Evolutionary conservation across 2,888 invertebrate genomes (phyloP).

Genomic region (Acleris holmiana): DNA sequence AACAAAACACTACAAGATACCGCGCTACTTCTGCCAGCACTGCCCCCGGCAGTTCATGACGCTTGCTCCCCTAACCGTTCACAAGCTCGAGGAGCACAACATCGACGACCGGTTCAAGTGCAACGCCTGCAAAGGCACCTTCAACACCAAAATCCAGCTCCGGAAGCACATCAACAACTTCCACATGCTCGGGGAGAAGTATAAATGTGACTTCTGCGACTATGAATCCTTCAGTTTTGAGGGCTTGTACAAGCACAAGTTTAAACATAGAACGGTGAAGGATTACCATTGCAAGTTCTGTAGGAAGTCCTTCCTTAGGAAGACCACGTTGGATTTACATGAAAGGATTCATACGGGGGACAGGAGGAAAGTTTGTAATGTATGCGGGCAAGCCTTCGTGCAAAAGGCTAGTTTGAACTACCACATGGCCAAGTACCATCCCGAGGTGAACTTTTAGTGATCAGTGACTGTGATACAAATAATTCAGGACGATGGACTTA

Average conservation of each 20-base stretch:
- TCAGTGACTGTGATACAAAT: conserved; percentile 13
- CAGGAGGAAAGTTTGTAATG: conserved; percentile 62
- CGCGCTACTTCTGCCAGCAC: conserved; percentile 52
- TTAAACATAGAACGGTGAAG: conserved; percentile 70
- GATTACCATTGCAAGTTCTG: conserved; percentile 74
- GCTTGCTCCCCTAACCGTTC: conserved; percentile 54
- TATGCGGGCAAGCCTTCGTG: conserved; percentile 73
- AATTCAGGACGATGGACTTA: background rate
- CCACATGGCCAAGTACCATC: conserved; percentile 75
- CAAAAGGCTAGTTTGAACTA: conserved; percentile 76
- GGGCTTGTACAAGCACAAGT: conserved; percentile 66
- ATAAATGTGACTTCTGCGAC: conserved; percentile 65
- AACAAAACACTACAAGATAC: conserved; percentile 63
- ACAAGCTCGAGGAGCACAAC: conserved; percentile 63
- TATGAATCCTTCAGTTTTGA: conserved; percentile 64
- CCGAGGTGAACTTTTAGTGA: conserved; percentile 64
- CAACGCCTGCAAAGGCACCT: conserved; percentile 65
- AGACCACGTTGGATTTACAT: conserved; percentile 60
- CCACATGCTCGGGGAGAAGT: conserved; percentile 69
- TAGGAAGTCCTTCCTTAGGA: conserved; percentile 71
- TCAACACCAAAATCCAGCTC: conserved; percentile 62
- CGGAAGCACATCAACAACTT: conserved; percentile 64
- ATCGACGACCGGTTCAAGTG: conserved; percentile 68
- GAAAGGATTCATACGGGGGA: conserved; percentile 75
- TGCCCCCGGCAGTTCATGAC: conserved; percentile 63